Base-by-base conservation (phyloP, 2,113 vertebrate genomes). In the Periophthalmus modestus region DNA sequence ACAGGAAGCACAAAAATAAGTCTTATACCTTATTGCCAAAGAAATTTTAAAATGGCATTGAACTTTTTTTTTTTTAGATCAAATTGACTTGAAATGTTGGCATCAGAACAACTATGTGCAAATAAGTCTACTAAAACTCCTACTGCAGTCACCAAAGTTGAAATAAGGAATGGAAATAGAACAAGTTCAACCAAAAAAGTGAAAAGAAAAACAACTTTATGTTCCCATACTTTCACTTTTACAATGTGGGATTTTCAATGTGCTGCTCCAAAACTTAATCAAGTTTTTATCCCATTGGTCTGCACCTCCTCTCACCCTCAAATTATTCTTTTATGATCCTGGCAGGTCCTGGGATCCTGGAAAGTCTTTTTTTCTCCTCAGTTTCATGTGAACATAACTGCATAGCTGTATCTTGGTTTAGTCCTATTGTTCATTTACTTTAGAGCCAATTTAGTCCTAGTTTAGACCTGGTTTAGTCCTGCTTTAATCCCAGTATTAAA, bases 261-360 rank as follows among this genome's bases (percentile, higher is more conserved):
- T 47, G n/a, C 55, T 78, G 81, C 75, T 54, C 33, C 33, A 82
- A 74, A 82, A 78, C 88, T 92, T 91, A 80, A 91, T 74, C 87
- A 75, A 89, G 67, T 61, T 88, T 69, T 76, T 68, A 74, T 70
- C 36, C 14, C 18, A 5, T 81, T 66, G 55, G 39, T 67, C 72
- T 78, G 65, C 73, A 68, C 83, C 59, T 68, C 85, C 73, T 82
- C 84, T 93, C 92, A 92, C 91, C 93, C 91, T 48, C 71, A 92
- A 87, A 91, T 93, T 83, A 91, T 93, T 93, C 90, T 93, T 91
- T 90, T 81, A 86, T 88, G 79, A 88, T 88, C 86, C 88, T 88
- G 89, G 70, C 80, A 36, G 43, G 48, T 58, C n/a, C 68, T 78
- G 72, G 69, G 3, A 28, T 28, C 28, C 28, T 28, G 28, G 28